phyloP scores from a whole-genome alignment of 1,140 invertebrate species.

The Ridgeia piscesae region DNA sequence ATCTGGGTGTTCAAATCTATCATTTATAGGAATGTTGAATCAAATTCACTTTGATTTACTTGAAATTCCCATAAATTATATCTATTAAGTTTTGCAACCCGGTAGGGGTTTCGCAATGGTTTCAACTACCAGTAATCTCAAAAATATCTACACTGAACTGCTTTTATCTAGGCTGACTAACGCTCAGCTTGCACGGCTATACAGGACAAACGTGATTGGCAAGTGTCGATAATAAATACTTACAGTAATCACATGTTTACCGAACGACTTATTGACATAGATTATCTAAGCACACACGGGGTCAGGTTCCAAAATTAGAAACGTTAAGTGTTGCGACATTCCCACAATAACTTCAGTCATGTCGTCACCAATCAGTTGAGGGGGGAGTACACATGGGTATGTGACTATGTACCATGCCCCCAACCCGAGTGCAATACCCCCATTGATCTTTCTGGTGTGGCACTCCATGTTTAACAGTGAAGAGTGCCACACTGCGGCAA shows the following conservation, averaged over 20 bases:
- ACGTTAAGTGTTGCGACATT: background rate
- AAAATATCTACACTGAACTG: background rate
- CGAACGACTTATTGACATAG: background rate
- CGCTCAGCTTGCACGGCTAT: background rate
- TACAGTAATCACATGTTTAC: background rate
- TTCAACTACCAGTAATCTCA: background rate
- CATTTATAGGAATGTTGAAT: background rate
- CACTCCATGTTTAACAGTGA: no score
- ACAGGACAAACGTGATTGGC: background rate
- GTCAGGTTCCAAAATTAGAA: background rate
- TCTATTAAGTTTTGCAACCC: background rate
- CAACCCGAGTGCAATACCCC: no score
- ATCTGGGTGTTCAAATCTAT: background rate
- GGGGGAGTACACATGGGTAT: background rate
- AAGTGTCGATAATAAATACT: background rate
- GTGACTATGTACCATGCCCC: background rate
- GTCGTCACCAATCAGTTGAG: background rate
- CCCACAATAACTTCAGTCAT: background rate
- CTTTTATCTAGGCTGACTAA: background rate
- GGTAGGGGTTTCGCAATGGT: background rate
- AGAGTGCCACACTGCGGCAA: no score
- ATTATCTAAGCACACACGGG: background rate
- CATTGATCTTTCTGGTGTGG: no score
- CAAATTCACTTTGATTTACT: background rate
- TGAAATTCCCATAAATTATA: background rate